Percentiles rank a stretch among this genome's conserved stretches.
Conservation (phyloP, 2,888 invertebrate species). For the Eumacrocentrus americanus region DNA sequence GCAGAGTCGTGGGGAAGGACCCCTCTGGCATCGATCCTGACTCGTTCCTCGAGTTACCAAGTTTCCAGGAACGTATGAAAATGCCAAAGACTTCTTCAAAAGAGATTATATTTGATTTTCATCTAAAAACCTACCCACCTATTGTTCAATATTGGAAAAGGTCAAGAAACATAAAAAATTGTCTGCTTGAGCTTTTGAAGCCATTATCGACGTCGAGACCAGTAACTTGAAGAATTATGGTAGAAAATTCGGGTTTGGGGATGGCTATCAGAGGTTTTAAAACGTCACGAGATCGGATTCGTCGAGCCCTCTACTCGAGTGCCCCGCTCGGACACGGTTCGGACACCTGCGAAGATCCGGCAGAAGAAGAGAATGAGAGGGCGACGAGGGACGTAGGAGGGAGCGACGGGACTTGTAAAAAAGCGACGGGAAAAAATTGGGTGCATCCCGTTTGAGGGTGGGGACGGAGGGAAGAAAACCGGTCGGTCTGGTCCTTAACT, state of each 20-base stretch:
- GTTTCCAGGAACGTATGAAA: background rate
- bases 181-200: too few relatives aligned
- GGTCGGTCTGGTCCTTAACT: constrained; percentile 44
- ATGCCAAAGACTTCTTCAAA: background rate
- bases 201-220: too few relatives aligned
- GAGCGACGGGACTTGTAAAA: constrained; percentile 8
- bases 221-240: too few relatives aligned
- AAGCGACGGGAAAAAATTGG: constrained; percentile 33
- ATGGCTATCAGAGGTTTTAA: background rate
- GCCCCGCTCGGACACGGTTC: constrained; percentile 8
- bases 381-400: constrained; percentile 9
- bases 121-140: background rate
- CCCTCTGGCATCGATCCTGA: constrained; percentile 3
- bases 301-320: background rate
- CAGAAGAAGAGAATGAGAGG: background rate
- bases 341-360: constrained; percentile 20
- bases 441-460: constrained; percentile 33
- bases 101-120: background rate
- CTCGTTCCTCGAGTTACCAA: background rate
- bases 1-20: constrained; percentile 7
- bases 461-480: constrained; percentile 33
- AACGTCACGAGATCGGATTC: background rate
- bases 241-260: background rate
- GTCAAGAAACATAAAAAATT: background rate
- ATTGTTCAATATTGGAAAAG: background rate